Base-by-base conservation (phyloP, 2,888 invertebrate species). In the Eumacrocentrus americanus region DNA sequence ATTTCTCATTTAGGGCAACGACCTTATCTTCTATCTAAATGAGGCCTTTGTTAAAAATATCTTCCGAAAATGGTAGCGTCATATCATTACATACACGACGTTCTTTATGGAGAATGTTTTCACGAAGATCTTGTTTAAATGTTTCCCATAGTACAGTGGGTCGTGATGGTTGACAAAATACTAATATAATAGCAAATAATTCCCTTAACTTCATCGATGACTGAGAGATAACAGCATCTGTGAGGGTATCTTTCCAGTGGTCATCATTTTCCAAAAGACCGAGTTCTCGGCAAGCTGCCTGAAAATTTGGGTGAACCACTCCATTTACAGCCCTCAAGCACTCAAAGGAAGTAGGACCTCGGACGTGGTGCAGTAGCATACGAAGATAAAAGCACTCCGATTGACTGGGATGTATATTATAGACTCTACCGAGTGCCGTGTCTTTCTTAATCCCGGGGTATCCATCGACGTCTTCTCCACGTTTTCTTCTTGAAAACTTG, bases 321-420 rank as follows among this genome's bases (percentile, higher is more conserved):
- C 74, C 71, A 46, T 70, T 40, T 4, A 71, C 66, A 20, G 67
- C 70, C 64, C 59, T 64, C 12, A 69, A 50, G 61, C 60, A 14
- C 56, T 38, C 44, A 61, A 72, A 72, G 48, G 70, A 72, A 3
- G 64, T 70, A 35, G 72, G 72, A 12, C 70, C 72, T 44, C 61
- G n/a, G 3, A 42, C 16, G 1, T 6, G 16, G 4, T 44, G 14
- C 14, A 44, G 14, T 1, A 44, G 18, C 6, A 44, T 7, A 44
- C 18, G 44, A 7, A 44, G 4, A 20, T 44, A 14, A 20, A 18
- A 44, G n/a, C 44, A 44, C 14, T 44, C 44, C 7, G 44, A 6
- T 7, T 44, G 6, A 6, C 18, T 14, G 6, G 44, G 44, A 18
- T 44, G 44, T 1, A 44, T 14, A 4, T 16, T 44, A 18, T 44